Percentiles rank a stretch among this genome's conserved stretches.
Conservation (phyloP, 2,888 invertebrate genomes). For the Drosophila prolongata region DNA sequence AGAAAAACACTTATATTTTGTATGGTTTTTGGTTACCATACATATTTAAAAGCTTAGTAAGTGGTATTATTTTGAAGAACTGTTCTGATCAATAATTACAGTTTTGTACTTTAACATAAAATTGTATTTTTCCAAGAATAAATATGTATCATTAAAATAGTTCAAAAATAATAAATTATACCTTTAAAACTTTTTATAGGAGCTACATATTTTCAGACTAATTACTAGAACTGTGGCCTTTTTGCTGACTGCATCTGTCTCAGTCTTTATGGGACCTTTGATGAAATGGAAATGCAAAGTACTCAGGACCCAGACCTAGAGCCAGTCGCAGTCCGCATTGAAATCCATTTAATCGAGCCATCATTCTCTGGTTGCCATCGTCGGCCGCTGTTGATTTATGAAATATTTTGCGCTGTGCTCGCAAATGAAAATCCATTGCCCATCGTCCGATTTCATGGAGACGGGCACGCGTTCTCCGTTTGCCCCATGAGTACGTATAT, state of each 20-base stretch:
- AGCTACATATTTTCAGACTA: background rate
- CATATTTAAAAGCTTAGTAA: too few species aligned
- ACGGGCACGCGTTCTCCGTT: constrained; percentile 43
- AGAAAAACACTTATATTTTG: too few species aligned
- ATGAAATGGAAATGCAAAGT: constrained; percentile 73
- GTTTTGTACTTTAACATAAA: too few species aligned
- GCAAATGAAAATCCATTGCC: constrained; percentile 73
- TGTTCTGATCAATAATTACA: too few species aligned
- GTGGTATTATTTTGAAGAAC: too few species aligned
- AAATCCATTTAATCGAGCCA: constrained; percentile 79
- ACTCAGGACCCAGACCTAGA: constrained; percentile 30
- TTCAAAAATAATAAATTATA: too few species aligned
- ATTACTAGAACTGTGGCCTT: background rate
- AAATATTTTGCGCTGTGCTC: constrained; percentile 64
- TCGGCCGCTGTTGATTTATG: constrained; percentile 72
- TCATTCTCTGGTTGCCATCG: constrained; percentile 54
- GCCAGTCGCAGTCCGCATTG: constrained; percentile 58
- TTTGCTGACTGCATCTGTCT: constrained; percentile 9
- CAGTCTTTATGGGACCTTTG: constrained; percentile 45
- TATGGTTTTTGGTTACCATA: too few species aligned
- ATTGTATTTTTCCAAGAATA: too few species aligned
- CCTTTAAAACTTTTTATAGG: too few species aligned
- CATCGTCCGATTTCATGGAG: constrained; percentile 45
- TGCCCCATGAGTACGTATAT: constrained; percentile 24
- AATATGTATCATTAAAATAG: too few species aligned